Base-by-base conservation (phyloP, 2,797 vertebrate species). In the Columba guinea region DNA sequence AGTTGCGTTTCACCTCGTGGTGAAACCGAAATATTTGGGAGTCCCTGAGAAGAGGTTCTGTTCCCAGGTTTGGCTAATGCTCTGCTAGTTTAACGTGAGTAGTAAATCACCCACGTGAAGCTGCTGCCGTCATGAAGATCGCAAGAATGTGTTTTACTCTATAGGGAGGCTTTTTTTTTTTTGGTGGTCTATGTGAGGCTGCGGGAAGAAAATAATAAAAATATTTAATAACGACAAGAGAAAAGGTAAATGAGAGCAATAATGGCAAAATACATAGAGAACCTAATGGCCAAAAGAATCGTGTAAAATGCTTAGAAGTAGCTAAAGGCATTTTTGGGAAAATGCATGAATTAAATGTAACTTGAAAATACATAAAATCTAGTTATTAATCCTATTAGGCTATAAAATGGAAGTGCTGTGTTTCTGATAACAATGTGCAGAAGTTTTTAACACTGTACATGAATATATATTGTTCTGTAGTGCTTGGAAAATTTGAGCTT, bases 81-180 rank as follows among this genome's bases (percentile, higher is more conserved):
- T 11, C 14, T 8, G 55, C 62, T 14, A 0, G 14, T 53, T 13
- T 17, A 4, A n/a, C 15, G n/a, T 4, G 46, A 23, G 13, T 1
- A 3, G 9, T 14, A 10, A 49, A 37, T 28, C 34, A 7, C 8
- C 8, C 27, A 2, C 1, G 7, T 3, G 32, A 56, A 53, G 32
- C 21, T 22, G n/a, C 55, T 10, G n/a, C 53, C 46, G 23, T 34
- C 26, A 1, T 23, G 21, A 77, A 53, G 24, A 6, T 4, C 0
- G 1, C 10, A 9, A 27, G 62, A 32, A 13, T 2, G 13, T 1
- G 0, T 48, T 44, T 28, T 7, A 1, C 11, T 26, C 13, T 7
- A 2, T 24, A 27, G 32, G 10, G 11, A n/a, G 23, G 12, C 17
- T 2, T 5, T 7, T 27, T 15, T 28, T 44, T 20, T 19, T 46